Evolutionary conservation across 2,797 vertebrate genomes (phyloP), one percentile per base, ranked within the genome.

Genomic region (Dendrocincla fuliginosa): DNA sequence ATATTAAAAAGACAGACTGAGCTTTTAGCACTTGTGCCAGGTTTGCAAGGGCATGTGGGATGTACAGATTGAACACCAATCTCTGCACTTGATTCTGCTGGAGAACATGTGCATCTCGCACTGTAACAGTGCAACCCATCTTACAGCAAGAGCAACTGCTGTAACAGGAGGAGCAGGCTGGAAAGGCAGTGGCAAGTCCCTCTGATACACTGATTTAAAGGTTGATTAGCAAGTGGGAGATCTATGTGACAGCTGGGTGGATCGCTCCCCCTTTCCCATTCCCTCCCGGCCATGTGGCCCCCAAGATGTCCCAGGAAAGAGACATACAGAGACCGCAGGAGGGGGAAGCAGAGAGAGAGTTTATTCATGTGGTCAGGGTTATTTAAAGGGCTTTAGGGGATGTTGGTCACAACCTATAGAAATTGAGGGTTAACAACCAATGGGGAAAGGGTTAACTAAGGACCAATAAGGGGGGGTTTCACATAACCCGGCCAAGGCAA

Each of bases 91-190:
- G 15, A 1, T 20, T 73, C 42, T 70, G 44, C 55, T 67, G 71
- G n/a, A 57, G 28, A 28, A 50, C 19, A 28, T 0, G 0, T 11
- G 12, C 2, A 3, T 67, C 65, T 77, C 8, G 1, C 64, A n/a
- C 55, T 20, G 7, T 6, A 47, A 55, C 25, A 44, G 18, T 8
- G 39, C 24, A 52, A 13, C 50, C 42, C 0, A 0, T 0, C 0
- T 28, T 53, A 18, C 17, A 65, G 35, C 9, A 46, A 53, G 67
- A 70, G 37, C 15, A 83, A 5, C 11, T 32, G 11, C 80, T 56
- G 15, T 39, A 57, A 16, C 16, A 33, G 13, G 35, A 73, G 39
- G 6, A 65, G 16, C 70, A 32, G 67, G 13, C 39, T 73, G 75
- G 37, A 79, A 79, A 63, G 18, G 23, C 2, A 6, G n/a, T 32